phyloP scores from a whole-genome alignment of 2,797 vertebrate species.

The Anniella stebbinsi region DNA sequence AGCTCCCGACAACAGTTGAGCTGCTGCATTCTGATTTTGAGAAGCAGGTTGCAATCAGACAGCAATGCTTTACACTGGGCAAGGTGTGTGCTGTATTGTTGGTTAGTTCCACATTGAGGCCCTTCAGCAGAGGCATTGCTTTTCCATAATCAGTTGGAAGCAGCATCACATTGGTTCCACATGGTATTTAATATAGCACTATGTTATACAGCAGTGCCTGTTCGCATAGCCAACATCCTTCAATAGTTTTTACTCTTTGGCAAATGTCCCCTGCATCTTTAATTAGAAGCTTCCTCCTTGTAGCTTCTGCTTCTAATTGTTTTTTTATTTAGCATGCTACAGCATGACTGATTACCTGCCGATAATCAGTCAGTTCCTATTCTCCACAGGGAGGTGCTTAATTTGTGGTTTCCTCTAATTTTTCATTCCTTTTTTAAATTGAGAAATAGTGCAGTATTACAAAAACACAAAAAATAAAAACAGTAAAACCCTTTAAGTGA shows the following conservation, averaged over 20 bases:
- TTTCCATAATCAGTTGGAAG: slow-evolving; percentile 14
- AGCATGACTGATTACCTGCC: neutral
- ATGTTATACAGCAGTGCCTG: neutral
- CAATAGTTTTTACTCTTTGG: neutral
- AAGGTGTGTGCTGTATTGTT: neutral
- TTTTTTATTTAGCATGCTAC: neutral
- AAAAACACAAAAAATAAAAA: neutral
- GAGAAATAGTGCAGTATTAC: neutral
- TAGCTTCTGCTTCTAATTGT: neutral
- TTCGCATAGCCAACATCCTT: neutral
- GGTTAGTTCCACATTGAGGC: neutral
- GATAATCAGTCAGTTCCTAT: neutral
- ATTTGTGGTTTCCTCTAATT: neutral
- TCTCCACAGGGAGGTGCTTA: neutral
- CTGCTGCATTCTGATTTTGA: neutral
- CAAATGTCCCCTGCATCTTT: slow-evolving; percentile 3
- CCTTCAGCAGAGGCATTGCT: neutral
- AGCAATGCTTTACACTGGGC: neutral
- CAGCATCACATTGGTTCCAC: neutral
- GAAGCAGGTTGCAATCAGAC: neutral
- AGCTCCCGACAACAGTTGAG: too few relatives aligned
- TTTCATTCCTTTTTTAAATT: neutral
- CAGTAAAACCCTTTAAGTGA: neutral
- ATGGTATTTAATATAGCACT: neutral
- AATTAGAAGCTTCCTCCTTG: neutral